Evolutionary conservation across 2,797 vertebrate species (phyloP), one percentile per base, ranked within the genome.

Genomic region (Cossypha caffra): DNA sequence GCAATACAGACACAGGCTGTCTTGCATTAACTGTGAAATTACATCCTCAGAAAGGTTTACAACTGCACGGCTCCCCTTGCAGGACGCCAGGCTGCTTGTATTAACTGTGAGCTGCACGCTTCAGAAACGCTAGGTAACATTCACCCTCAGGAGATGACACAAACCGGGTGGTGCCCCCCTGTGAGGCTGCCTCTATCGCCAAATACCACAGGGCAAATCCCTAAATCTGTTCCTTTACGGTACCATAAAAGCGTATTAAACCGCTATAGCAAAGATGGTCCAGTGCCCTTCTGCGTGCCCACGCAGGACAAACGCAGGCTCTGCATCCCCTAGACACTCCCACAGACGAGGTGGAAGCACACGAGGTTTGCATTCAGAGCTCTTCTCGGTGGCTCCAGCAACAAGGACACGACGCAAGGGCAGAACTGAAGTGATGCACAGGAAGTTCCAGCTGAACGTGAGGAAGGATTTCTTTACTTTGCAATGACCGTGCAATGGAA

Each of bases 51-150:
- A 16, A 43, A 79, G 73, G 35, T 28, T 74, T 80, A 9, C 16
- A 76, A 81, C 54, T 3, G 7, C 76, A 16, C 0, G 6, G 40
- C 52, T 88, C 57, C 38, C 35, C 83, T 77, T 0, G 2, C 62
- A 52, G 57, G 48, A 64, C 72, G 40, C 24, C 48, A 62, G n/a
- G 9, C 33, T 69, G 74, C 18, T 58, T 5, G 0, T 10, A 14
- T 12, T 12, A 72, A 47, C 19, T 1, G 6, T 0, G 68, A 62
- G 59, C 28, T 1, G 21, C 37, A 8, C 0, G 4, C 12, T 63
- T 75, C 28, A 15, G 67, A 62, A 66, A 37, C 0, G 9, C 57
- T 5, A 15, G n/a, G 52, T 4, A 45, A 25, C 43, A 7, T 37
- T 21, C 43, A 29, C 23, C 23, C 48, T 25, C 55, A 10, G 55